Evolutionary conservation across 2,113 vertebrate species (phyloP).

Genomic region (Numenius arquata): DNA sequence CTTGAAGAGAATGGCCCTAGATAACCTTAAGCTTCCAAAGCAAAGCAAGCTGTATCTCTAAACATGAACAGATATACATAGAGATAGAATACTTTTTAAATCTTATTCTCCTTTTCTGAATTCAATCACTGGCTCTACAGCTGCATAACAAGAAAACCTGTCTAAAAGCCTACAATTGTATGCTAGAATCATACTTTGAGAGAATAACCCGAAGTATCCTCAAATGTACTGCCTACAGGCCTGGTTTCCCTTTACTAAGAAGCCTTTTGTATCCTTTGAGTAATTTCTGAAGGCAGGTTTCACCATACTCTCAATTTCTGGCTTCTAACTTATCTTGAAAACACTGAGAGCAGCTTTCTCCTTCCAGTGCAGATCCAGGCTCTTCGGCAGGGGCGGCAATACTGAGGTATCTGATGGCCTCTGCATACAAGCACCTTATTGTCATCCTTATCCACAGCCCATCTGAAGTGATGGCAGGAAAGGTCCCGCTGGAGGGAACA

Average conservation of each 20-base stretch:
- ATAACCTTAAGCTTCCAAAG: background rate
- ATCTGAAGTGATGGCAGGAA: rapidly evolving
- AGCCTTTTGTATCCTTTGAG: background rate
- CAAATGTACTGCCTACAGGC: background rate
- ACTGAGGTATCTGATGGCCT: background rate
- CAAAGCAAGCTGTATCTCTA: background rate
- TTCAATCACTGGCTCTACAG: background rate
- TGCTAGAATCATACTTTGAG: background rate
- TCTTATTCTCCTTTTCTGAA: background rate
- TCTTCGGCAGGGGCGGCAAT: background rate
- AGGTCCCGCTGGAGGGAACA: background rate
- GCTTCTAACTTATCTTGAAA: background rate
- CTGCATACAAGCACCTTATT: background rate
- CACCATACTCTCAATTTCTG: background rate
- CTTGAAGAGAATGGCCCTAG: background rate
- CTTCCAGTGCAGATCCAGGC: background rate
- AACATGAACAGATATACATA: background rate
- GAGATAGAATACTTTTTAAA: background rate
- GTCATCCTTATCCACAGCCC: background rate
- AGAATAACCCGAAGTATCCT: background rate
- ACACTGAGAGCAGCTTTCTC: background rate
- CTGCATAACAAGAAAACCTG: background rate
- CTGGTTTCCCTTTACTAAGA: background rate
- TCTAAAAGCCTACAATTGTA: background rate
- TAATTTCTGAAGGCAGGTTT: background rate